phyloP scores from a whole-genome alignment of 2,797 vertebrate genomes.

The Tolypeutes matacus region DNA sequence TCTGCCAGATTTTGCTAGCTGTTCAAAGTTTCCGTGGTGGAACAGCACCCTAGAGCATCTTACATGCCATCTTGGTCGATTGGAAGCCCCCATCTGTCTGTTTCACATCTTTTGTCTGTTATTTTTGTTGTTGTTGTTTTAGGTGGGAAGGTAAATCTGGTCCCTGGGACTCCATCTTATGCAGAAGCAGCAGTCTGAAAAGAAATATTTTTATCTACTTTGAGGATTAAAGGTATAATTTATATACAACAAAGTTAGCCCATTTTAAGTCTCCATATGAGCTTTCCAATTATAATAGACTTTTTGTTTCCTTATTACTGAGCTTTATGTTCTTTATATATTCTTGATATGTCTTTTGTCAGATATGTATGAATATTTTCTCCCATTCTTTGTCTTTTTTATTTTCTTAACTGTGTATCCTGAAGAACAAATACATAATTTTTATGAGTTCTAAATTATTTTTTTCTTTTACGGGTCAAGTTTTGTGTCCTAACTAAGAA shows the following conservation, averaged over 20 bases:
- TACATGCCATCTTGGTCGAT: too few relatives aligned
- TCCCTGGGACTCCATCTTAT: neutral
- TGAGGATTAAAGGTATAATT: neutral
- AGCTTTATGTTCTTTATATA: neutral
- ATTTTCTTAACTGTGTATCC: neutral
- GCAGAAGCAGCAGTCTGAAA: neutral
- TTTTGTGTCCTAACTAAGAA: neutral
- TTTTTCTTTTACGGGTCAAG: neutral
- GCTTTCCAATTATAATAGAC: neutral
- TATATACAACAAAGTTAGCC: neutral
- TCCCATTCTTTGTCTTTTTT: neutral
- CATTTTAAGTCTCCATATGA: neutral
- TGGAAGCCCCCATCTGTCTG: neutral
- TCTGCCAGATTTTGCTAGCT: too few relatives aligned
- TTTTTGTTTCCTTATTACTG: neutral
- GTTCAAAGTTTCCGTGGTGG: too few relatives aligned
- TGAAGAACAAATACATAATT: neutral
- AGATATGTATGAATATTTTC: neutral
- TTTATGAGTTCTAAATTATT: constrained; percentile 23
- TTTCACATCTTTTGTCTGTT: neutral
- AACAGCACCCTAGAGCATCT: too few relatives aligned
- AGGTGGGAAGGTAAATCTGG: neutral
- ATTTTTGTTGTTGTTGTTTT: neutral
- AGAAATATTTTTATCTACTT: constrained; percentile 4
- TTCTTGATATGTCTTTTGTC: neutral